Conservation (phyloP, 2,888 invertebrate species). For the Yponomeuta plumbellus region DNA sequence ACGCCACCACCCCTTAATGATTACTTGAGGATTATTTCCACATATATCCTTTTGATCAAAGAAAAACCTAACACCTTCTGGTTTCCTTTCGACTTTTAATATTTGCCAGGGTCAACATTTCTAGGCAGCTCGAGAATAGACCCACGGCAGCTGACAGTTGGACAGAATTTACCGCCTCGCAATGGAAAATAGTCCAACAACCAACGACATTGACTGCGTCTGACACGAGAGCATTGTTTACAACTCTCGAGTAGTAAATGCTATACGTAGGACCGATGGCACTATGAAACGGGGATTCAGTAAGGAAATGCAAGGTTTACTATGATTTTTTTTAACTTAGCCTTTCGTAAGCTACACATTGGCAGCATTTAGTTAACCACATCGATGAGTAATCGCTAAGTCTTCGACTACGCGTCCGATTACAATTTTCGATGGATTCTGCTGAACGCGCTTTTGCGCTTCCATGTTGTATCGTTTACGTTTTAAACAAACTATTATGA, state of each 20-base stretch:
- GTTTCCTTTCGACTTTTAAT: not conserved
- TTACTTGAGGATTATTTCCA: too few relatives aligned
- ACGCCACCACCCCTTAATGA: too few relatives aligned
- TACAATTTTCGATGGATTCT: too few relatives aligned
- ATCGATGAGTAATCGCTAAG: too few relatives aligned
- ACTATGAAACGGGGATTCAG: not conserved
- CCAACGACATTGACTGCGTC: not conserved
- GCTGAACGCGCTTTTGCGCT: too few relatives aligned
- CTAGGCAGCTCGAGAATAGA: not conserved
- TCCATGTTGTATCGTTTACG: too few relatives aligned
- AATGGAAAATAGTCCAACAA: slow-evolving; percentile 19
- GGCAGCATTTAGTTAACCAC: too few relatives aligned
- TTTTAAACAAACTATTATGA: too few relatives aligned
- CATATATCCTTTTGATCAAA: too few relatives aligned
- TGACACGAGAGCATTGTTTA: not conserved
- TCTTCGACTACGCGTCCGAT: too few relatives aligned
- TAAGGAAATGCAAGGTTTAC: not conserved
- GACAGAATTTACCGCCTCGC: slow-evolving; percentile 19
- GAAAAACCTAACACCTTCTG: not conserved
- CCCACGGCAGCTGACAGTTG: not conserved
- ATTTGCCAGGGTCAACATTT: not conserved
- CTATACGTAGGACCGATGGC: not conserved
- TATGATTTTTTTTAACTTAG: too few relatives aligned
- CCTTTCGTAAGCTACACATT: too few relatives aligned
- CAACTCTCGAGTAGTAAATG: not conserved